Evolutionary conservation across 2,113 vertebrate species (phyloP), one percentile per base, ranked within the genome.

Genomic region (Lepidothrix coronata): DNA sequence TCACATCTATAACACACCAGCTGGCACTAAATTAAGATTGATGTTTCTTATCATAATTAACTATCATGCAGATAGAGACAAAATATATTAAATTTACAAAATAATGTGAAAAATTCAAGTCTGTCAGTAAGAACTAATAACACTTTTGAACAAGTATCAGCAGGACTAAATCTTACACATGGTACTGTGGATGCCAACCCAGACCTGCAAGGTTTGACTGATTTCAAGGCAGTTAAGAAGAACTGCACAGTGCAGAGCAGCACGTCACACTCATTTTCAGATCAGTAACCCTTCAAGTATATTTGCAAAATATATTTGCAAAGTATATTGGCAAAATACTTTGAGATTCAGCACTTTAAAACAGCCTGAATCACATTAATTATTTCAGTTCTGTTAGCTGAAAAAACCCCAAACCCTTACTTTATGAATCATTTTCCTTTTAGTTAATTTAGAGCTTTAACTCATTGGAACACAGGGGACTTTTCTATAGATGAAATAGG

Each of bases 21-120:
- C 52, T 94, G 90, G 41, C 63, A 85, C 59, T 81, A 91, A 88
- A 94, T 84, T 92, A 93, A 91, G 92, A 92, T 5, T 74, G 55
- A 83, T 93, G 39, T 25, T 75, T 80, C 52, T 71, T 88, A 62
- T 84, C 84, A 59, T 48, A 80, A 85, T 88, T 97, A 91, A 59
- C 48, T 61, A 59, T 19, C 62, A 67, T 19, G 44, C 48, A 81
- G 57, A 67, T 22, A 81, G 58, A 71, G 27, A 77, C 1, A 4
- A 66, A 88, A 93, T 54, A 68, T 8, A 83, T 71, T 74, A 90
- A 71, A 88, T 73, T 77, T 88, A 67, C 25, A 74, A 91, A 96
- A 88, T 51, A 76, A 83, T 28, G 62, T 31, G 74, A 76, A 91
- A 93, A 96, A 76, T 39, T 84, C 54, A 79, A 39, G 44, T 61